These are phyloP conservation scores for Operophtera brumata DNA, from an alignment of 2,888 invertebrate genomes.

Conservation along the genomic window DNA sequence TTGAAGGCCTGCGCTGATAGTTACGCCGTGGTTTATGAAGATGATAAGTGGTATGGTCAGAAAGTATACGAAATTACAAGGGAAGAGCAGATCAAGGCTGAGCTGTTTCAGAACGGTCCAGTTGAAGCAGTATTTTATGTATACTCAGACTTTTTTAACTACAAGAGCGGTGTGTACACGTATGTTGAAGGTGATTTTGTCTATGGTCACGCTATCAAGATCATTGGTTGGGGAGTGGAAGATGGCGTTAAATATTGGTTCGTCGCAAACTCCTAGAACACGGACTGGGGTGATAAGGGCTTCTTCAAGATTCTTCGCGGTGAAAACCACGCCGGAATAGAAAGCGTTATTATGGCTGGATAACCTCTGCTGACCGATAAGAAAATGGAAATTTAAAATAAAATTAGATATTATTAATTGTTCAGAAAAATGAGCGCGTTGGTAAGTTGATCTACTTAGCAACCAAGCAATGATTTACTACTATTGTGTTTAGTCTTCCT, in stretches of 20 bases:
- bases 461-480: too few species aligned
- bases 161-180: slow-evolving; percentile 87
- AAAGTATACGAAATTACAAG: slow-evolving; percentile 83
- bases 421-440: too few species aligned
- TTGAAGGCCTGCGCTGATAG: slow-evolving; percentile 82
- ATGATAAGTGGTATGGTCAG: slow-evolving; percentile 88
- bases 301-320: slow-evolving; percentile 94
- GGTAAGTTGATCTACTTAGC: too few species aligned
- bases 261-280: slow-evolving; percentile 96
- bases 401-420: too few species aligned
- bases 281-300: slow-evolving; percentile 94
- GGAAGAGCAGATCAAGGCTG: slow-evolving; percentile 86
- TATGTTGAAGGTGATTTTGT: slow-evolving; percentile 86
- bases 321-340: slow-evolving; percentile 87
- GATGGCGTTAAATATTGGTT: slow-evolving; percentile 91
- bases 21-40: slow-evolving; percentile 84
- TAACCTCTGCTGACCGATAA: slow-evolving; percentile 84
- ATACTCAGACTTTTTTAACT: slow-evolving; percentile 90
- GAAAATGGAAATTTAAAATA: too few species aligned
- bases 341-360: slow-evolving; percentile 84
- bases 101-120: slow-evolving; percentile 91
- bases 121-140: slow-evolving; percentile 94
- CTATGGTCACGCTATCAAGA: slow-evolving; percentile 93
- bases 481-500: too few species aligned
- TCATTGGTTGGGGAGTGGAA: slow-evolving; percentile 93